These are phyloP conservation scores for Halichondria panicea DNA, from an alignment of 37 sponge, comb jelly and placozoan genomes.

Conservation along the genomic window DNA sequence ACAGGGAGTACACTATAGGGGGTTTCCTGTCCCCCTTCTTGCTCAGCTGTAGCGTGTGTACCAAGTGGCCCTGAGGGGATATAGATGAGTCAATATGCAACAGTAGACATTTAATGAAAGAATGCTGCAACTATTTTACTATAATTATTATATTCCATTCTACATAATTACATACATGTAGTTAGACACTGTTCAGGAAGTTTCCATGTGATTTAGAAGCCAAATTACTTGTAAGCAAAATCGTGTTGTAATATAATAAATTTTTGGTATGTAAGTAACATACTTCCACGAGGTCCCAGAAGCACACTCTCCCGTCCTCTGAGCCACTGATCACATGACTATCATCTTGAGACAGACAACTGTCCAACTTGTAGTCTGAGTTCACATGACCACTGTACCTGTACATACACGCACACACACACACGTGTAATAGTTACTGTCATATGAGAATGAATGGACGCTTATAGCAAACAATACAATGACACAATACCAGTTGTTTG, in stretches of 20 bases:
- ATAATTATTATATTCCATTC: no score
- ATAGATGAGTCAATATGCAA: background rate
- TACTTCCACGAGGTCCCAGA: slow-evolving; percentile 95
- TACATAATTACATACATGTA: background rate
- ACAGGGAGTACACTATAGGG: slow-evolving; percentile 81
- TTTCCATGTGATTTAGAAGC: background rate
- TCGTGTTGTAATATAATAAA: background rate
- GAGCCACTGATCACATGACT: slow-evolving; percentile 87
- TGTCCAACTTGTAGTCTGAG: slow-evolving; percentile 84
- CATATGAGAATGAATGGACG: no score
- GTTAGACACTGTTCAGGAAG: background rate
- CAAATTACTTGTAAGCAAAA: background rate
- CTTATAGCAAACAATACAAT: no score
- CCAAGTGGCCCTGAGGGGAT: slow-evolving; percentile 28
- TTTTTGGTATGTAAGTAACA: no score
- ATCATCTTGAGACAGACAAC: slow-evolving; percentile 79
- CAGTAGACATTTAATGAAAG: no score
- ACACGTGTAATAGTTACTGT: no score
- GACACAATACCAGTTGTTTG: no score
- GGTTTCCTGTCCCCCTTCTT: background rate
- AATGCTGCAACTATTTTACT: no score
- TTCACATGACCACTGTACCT: slow-evolving; percentile 84
- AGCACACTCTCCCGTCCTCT: slow-evolving; percentile 87
- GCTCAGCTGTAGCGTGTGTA: slow-evolving; percentile 31
- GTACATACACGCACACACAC: background rate